These are phyloP conservation scores for Drosophila helvetica DNA, from an alignment of 2,888 invertebrate species.

Conservation along the genomic window DNA sequence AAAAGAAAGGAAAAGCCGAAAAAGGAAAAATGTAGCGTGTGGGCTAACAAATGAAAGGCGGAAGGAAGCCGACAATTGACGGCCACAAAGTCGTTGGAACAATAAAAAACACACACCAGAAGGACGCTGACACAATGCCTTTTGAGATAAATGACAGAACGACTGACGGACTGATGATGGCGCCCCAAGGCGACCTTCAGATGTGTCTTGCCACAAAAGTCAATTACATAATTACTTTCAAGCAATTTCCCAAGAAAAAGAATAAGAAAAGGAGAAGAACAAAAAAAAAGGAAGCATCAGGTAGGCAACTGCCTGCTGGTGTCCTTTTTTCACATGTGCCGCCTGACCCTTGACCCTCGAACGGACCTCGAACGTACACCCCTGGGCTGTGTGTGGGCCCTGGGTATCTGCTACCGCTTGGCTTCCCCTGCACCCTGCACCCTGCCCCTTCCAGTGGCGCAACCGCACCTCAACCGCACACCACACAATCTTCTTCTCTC, in stretches of 20 bases:
- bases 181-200: slow-evolving; percentile 47
- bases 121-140: slow-evolving; percentile 54
- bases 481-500: slow-evolving; percentile 20
- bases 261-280: neutral
- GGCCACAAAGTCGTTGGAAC: slow-evolving; percentile 20
- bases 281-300: slow-evolving; percentile 1
- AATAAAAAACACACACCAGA: slow-evolving; percentile 38
- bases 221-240: slow-evolving; percentile 75
- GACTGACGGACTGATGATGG: slow-evolving; percentile 38
- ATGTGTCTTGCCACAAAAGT: slow-evolving; percentile 50
- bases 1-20: slow-evolving; percentile 19
- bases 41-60: slow-evolving; percentile 58
- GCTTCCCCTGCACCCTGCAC: slow-evolving; percentile 37
- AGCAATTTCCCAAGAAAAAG: slow-evolving; percentile 68
- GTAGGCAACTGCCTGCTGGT: slow-evolving; percentile 51
- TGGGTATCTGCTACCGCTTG: slow-evolving; percentile 49
- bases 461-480: slow-evolving; percentile 47
- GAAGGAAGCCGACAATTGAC: slow-evolving; percentile 71
- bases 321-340: slow-evolving; percentile 22
- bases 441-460: slow-evolving; percentile 12
- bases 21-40: slow-evolving; percentile 27
- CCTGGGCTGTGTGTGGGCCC: slow-evolving; percentile 37
- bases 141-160: slow-evolving; percentile 59
- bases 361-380: slow-evolving; percentile 7
- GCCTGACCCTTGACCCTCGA: slow-evolving; percentile 21